Conservation (phyloP, 1,140 invertebrate genomes). For the Lithobius niger region DNA sequence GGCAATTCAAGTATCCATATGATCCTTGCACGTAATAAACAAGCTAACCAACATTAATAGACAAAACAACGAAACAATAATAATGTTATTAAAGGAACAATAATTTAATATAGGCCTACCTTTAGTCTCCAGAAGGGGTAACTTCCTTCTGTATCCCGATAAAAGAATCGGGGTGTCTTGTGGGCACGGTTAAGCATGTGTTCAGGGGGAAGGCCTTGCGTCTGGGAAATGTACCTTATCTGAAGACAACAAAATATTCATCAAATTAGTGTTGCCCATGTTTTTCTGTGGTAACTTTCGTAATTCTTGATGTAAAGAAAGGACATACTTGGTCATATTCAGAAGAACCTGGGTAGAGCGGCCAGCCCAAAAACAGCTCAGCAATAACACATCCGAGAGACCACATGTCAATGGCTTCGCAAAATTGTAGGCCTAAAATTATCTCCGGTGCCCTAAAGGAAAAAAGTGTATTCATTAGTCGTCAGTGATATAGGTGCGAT, state of each 20-base stretch:
- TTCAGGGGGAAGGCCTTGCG: constrained; percentile 88
- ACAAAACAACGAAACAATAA: too few relatives aligned
- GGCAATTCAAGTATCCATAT: constrained; percentile 1
- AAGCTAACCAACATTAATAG: too few relatives aligned
- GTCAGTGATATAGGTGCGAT: too few relatives aligned
- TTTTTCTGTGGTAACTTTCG: neutral
- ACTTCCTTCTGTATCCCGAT: constrained; percentile 86
- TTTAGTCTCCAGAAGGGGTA: constrained; percentile 97
- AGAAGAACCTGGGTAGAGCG: constrained; percentile 95
- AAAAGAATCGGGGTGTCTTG: constrained; percentile 98
- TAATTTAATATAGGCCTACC: constrained; percentile 30
- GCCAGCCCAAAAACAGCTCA: constrained; percentile 98
- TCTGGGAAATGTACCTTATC: constrained; percentile 85
- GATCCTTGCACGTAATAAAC: too few relatives aligned
- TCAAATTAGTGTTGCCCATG: neutral
- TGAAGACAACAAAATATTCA: constrained; percentile 13
- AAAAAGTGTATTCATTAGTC: too few relatives aligned
- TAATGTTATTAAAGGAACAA: too few relatives aligned
- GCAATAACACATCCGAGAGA: constrained; percentile 98
- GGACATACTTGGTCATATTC: constrained; percentile 83
- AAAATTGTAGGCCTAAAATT: constrained; percentile 92
- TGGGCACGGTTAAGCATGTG: constrained; percentile 98
- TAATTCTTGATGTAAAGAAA: neutral
- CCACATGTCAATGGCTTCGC: constrained; percentile 99
- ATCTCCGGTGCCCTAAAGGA: constrained; percentile 84